Evolutionary conservation across 1,140 invertebrate genomes (phyloP), one percentile per base, ranked within the genome.

Genomic region (Oreohelix idahoensis): DNA sequence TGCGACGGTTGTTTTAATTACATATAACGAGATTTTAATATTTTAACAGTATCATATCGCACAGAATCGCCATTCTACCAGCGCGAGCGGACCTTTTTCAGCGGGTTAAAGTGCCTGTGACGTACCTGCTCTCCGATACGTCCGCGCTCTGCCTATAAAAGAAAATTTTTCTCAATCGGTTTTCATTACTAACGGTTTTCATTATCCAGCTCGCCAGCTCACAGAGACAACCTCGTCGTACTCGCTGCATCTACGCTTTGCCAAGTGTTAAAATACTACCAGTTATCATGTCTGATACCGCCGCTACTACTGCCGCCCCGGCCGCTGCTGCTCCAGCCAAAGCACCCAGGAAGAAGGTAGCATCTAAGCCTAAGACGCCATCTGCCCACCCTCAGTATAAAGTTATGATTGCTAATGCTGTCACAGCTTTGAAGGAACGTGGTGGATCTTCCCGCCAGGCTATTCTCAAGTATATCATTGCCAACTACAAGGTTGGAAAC

Each of bases 401-500:
- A 49, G 77, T 70, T 10, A 84, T 84, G 83, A 53, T 84, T 49
- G 23, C 69, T 26, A 45, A 45, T 5, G 83, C 83, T 17, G 45
- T 84, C 32, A 23, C 38, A 13, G 51, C 71, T 42, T 53, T 36
- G 78, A 83, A 49, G 58, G 42, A 83, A 45, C 49, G 75, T 29
- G n/a, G 53, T 70, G 83, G 83, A 5, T 91, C 90, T 20, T 87
- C 85, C 35, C 84, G 89, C 49, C 86, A 86, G 38, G 90, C 42
- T 15, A 45, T 91, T 71, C 78, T 91, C 26, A 91, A 92, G 69
- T 91, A 91, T 84, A 90, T 91, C 79, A 45, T 84, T n/a, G 85
- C 88, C 38, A 86, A 89, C 83, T 91, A 88, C 88, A 91, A 86
- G 29, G 84, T 92, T 58, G 42, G 89, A 45, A 73, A 83, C 39